Conservation (phyloP, 2,888 invertebrate species). For the Tipula unca region DNA sequence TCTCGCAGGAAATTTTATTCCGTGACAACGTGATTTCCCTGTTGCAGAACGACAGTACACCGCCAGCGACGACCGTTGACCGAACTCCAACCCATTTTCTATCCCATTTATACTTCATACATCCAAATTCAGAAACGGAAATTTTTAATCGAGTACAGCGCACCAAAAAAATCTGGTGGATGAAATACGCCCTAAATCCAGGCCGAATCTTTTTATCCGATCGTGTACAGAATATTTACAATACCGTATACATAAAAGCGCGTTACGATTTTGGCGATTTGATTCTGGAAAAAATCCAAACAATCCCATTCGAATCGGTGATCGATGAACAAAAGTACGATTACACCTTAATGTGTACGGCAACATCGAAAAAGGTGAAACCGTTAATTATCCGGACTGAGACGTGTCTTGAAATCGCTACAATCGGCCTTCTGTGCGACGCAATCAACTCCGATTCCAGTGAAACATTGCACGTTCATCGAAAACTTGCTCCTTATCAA, state of each 20-base stretch:
- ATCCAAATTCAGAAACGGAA: conserved; percentile 41
- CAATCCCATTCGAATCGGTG: conserved; percentile 32
- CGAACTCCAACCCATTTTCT: conserved; percentile 24
- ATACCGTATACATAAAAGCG: conserved; percentile 54
- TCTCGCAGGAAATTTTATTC: conserved; percentile 27
- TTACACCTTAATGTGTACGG: conserved; percentile 21
- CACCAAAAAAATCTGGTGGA: conserved; percentile 78
- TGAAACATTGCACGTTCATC: conserved; percentile 45
- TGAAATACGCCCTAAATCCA: conserved; percentile 66
- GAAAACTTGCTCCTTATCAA: conserved; percentile 69
- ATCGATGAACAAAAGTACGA: conserved; percentile 25
- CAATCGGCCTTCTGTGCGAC: conserved; percentile 41
- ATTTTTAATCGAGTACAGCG: conserved; percentile 67
- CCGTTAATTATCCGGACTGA: conserved; percentile 35
- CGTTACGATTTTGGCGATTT: conserved; percentile 54
- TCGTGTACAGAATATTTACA: conserved; percentile 37
- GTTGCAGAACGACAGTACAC: not conserved
- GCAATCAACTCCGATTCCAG: conserved; percentile 42
- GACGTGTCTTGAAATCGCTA: conserved; percentile 31
- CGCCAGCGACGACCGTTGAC: not conserved
- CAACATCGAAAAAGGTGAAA: not conserved
- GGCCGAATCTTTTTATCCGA: conserved; percentile 59
- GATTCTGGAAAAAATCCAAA: conserved; percentile 53
- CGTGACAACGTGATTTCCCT: not conserved
- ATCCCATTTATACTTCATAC: conserved; percentile 31